phyloP scores from a whole-genome alignment of 2,888 invertebrate genomes.

The Hanleya hanleyi region DNA sequence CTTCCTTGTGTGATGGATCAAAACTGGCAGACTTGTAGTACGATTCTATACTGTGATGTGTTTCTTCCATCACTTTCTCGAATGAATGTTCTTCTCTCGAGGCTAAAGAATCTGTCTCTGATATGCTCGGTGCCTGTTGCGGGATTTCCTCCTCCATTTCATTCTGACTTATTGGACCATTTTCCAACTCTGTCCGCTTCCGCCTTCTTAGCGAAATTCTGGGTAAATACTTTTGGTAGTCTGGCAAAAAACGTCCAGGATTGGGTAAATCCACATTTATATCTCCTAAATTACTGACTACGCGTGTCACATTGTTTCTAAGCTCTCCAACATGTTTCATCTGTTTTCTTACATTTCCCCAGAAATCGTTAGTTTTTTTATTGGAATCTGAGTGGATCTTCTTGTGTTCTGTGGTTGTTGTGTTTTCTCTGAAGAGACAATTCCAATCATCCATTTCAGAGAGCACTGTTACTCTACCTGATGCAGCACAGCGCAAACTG shows the following conservation, averaged over 20 bases:
- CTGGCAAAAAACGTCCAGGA: not conserved
- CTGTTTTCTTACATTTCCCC: not conserved
- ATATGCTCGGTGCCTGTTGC: no score
- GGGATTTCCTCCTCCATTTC: not conserved
- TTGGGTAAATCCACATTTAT: not conserved
- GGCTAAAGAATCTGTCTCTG: no score
- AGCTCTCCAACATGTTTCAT: not conserved
- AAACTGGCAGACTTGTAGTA: not conserved
- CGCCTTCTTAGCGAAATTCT: not conserved
- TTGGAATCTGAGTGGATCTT: not conserved
- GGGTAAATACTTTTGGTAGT: not conserved
- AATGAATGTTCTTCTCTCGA: not conserved
- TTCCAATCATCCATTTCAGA: no score
- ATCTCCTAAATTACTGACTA: not conserved
- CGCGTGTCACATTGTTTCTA: not conserved
- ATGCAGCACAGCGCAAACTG: no score
- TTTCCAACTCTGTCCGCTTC: no score
- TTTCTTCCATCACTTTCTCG: slow-evolving; percentile 31
- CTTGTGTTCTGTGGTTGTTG: no score
- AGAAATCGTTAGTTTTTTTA: not conserved
- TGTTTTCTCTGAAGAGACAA: no score
- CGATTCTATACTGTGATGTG: slow-evolving; percentile 36
- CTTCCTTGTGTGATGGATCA: no score
- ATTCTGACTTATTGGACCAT: no score
- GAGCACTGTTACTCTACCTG: no score